Evolutionary conservation across 2,797 vertebrate genomes (phyloP), one percentile per base, ranked within the genome.

Genomic region (Pelodytes ibericus): DNA sequence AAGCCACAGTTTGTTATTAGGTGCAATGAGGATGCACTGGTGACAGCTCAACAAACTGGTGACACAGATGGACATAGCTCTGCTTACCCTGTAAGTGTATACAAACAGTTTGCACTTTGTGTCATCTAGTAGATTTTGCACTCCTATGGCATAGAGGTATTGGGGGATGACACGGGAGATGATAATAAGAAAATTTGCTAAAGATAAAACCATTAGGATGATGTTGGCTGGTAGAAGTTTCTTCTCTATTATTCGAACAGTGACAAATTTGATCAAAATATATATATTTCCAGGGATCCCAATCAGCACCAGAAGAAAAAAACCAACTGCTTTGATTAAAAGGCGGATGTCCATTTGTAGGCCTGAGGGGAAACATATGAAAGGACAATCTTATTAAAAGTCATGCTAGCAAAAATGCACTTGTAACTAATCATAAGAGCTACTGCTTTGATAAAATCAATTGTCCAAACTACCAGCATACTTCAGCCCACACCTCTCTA

Each of bases 241-340:
- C 27, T 74, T 74, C n/a, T n/a, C n/a, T n/a, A n/a, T n/a, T n/a
- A n/a, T 13, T 73, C 71, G 16, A 49, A 30, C 7, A 67, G 41
- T 33, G 15, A 24, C 41, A 41, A 72, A 78, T 59, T 71, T 57
- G 7, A 79, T n/a, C 2, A 79, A 44, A 59, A 79, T 79, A 20
- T 64, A 74, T 5, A 70, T 10, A 58, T 79, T 79, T 51, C 71
- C 77, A 16, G 77, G 77, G 41, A 79, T 74, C 29, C 77, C 77
- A 63, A 70, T 18, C 27, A 71, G 22, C 25, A 68, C 60, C 33
- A 79, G 29, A 33, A 74, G 51, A 20, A 79, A 53, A 31, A 79
- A 79, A n/a, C 51, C 64, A 15, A 58, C 30, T 26, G 77, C 77
- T 44, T 79, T 79, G n/a, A 74, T 22, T 3, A 79, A 29, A 41